These are phyloP conservation scores for Diuraphis noxia DNA, from an alignment of 1,140 invertebrate species.

Conservation along the genomic window DNA sequence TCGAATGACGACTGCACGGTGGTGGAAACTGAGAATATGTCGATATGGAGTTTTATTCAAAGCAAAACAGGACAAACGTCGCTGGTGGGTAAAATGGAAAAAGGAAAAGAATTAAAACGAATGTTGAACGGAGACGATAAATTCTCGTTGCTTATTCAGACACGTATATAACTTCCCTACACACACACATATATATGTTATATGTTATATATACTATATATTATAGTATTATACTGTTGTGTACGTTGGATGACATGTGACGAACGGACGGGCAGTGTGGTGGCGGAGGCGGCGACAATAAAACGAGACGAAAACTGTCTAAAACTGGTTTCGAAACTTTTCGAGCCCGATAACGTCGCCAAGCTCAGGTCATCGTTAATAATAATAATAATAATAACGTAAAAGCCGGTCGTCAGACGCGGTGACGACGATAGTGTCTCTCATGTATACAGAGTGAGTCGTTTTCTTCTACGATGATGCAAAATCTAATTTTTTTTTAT, in stretches of 20 bases:
- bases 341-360: not conserved
- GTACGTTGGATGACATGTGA: not conserved
- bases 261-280: not conserved
- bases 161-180: not conserved
- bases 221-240: too few species aligned
- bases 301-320: not conserved
- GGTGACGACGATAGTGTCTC: not conserved
- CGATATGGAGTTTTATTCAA: not conserved
- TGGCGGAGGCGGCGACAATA: not conserved
- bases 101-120: not conserved
- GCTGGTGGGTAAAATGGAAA: not conserved
- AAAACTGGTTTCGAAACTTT: slow-evolving; percentile 1
- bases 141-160: not conserved
- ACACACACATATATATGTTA: not conserved
- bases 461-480: not conserved
- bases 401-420: not conserved
- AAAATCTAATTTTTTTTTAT: not conserved
- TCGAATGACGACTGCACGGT: not conserved
- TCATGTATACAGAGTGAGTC: not conserved
- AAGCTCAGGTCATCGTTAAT: not conserved
- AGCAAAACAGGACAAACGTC: not conserved
- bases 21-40: not conserved
- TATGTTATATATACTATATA: not conserved
- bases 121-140: not conserved
- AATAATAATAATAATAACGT: not conserved